phyloP scores from a whole-genome alignment of 1,140 invertebrate species.

The Aricia agestis region DNA sequence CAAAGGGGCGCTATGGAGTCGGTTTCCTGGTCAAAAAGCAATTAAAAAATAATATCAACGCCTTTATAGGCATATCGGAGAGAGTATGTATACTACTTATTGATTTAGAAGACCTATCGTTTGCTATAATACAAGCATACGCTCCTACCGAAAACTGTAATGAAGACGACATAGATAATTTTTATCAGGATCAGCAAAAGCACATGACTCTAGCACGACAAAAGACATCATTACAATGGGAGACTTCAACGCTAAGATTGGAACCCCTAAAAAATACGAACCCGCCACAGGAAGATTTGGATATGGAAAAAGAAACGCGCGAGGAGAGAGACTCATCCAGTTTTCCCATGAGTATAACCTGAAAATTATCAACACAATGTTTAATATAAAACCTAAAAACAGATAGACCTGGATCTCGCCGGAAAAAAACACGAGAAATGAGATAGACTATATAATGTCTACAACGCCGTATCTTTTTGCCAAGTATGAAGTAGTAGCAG shows the following conservation, averaged over 20 bases:
- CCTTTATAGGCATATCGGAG: constrained; percentile 37
- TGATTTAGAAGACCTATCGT: constrained; percentile 26
- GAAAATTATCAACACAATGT: constrained; percentile 42
- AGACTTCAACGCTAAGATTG: constrained; percentile 38
- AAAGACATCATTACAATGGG: constrained; percentile 34
- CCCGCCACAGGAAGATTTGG: constrained; percentile 30
- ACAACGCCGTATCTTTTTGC: constrained; percentile 30
- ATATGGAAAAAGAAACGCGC: constrained; percentile 30
- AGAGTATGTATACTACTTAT: constrained; percentile 37
- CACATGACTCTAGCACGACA: constrained; percentile 28
- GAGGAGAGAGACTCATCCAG: constrained; percentile 35
- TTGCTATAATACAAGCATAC: constrained; percentile 36
- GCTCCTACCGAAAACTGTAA: constrained; percentile 37
- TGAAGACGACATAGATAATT: constrained; percentile 34
- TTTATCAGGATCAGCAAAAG: constrained; percentile 32
- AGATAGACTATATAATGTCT: constrained; percentile 45
- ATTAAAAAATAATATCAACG: constrained; percentile 33
- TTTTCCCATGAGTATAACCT: constrained; percentile 37
- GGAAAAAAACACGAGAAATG: constrained; percentile 40
- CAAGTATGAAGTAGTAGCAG: constrained; percentile 35
- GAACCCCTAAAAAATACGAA: constrained; percentile 27
- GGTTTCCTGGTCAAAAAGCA: constrained; percentile 38
- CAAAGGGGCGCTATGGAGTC: constrained; percentile 35
- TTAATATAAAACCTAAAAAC: constrained; percentile 37
- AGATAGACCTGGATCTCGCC: constrained; percentile 44